Evolutionary conservation across 92 coral and sea anemone species (phyloP).

Genomic region (Phymanthus crucifer): DNA sequence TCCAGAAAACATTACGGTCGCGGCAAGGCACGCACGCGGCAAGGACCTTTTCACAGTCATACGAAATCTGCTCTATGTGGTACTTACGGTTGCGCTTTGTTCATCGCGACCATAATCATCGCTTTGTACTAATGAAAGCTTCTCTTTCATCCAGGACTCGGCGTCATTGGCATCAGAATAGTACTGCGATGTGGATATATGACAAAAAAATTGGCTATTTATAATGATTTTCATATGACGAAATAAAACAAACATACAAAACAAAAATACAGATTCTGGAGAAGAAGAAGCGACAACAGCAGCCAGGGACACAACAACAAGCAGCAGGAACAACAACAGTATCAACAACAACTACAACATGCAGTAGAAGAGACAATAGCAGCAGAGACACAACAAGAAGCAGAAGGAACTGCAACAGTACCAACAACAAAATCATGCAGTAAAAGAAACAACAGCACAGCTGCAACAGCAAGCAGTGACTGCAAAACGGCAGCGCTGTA

Average conservation of each 20-base stretch:
- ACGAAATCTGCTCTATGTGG: too few species aligned
- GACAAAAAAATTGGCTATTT: background rate
- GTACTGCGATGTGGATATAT: conserved; percentile 53
- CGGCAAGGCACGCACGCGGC: too few species aligned
- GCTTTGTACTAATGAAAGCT: conserved; percentile 80
- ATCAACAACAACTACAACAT: background rate
- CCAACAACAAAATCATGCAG: background rate
- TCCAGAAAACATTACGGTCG: too few species aligned
- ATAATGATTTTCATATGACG: too few species aligned
- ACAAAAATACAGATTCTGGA: too few species aligned
- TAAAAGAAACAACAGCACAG: background rate
- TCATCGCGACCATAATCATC: conserved; percentile 96
- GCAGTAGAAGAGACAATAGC: background rate
- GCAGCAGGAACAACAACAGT: background rate
- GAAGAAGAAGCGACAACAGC: too few species aligned
- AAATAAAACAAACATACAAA: background rate
- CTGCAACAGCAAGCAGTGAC: too few species aligned
- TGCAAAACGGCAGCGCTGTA: too few species aligned
- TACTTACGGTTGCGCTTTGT: conserved; percentile 88
- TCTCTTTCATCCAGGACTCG: conserved; percentile 98
- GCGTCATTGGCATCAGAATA: conserved; percentile 99
- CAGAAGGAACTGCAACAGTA: background rate
- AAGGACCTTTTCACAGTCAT: too few species aligned
- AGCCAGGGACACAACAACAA: background rate
- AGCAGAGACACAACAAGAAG: background rate